Conservation (phyloP, 1,140 invertebrate species). For the Neodiprion lecontei region DNA sequence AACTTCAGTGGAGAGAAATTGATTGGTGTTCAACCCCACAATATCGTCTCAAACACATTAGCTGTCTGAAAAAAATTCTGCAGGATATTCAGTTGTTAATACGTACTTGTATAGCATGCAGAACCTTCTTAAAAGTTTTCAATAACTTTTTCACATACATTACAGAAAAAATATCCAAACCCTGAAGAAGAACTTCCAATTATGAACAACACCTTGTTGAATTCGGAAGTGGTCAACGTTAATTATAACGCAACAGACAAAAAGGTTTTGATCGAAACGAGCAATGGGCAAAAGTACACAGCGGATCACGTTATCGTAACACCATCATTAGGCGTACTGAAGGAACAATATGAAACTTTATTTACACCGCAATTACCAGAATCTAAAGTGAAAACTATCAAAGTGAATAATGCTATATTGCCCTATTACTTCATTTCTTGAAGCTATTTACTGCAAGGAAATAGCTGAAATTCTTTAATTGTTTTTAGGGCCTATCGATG, state of each 20-base stretch:
- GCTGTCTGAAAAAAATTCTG: too few relatives aligned
- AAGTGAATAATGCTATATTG: constrained; percentile 32
- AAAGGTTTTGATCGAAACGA: constrained; percentile 42
- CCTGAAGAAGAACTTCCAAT: constrained; percentile 35
- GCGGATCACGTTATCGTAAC: constrained; percentile 60
- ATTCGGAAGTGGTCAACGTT: constrained; percentile 47
- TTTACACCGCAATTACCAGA: constrained; percentile 54
- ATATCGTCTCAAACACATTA: too few relatives aligned
- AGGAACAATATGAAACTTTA: constrained; percentile 47
- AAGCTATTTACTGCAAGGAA: neutral
- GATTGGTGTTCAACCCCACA: too few relatives aligned
- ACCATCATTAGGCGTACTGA: constrained; percentile 61
- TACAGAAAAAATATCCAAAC: constrained; percentile 46
- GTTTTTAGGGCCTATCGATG: constrained; percentile 65
- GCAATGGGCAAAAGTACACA: constrained; percentile 45
- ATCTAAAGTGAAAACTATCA: constrained; percentile 46
- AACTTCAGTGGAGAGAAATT: too few relatives aligned
- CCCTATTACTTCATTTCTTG: neutral
- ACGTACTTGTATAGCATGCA: too few relatives aligned
- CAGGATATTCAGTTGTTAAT: too few relatives aligned
- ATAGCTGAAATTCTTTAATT: neutral
- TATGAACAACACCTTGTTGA: constrained; percentile 46
- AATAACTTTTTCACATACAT: constrained; percentile 19
- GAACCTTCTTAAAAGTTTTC: too few relatives aligned
- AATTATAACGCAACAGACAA: constrained; percentile 41